A percentile compares a stretch with the other conserved stretches of the same genome.
phyloP scores from a whole-genome alignment of 2,888 invertebrate genomes.

The Lacanobia wlatinum region DNA sequence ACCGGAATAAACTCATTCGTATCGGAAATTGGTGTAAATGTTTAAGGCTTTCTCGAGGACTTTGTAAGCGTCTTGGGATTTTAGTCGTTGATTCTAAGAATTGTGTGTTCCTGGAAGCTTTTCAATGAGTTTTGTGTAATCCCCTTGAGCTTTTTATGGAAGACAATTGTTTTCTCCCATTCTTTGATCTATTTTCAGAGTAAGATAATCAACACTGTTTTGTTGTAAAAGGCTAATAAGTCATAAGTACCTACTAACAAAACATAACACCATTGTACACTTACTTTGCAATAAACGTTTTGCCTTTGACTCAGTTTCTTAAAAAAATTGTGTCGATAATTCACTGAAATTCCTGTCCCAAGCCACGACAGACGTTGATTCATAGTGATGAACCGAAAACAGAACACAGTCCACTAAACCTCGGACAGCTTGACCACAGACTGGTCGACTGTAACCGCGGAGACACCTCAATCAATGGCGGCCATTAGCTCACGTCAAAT shows the following conservation, averaged over 20 bases:
- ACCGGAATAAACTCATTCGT: conserved; percentile 53
- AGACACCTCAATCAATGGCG: conserved; percentile 62
- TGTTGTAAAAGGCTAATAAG: too few species aligned
- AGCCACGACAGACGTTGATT: conserved; percentile 38
- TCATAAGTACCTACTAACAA: too few species aligned
- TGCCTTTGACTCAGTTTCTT: too few species aligned
- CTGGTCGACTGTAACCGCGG: conserved; percentile 43
- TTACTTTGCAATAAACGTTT: too few species aligned
- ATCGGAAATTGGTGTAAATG: conserved; percentile 50
- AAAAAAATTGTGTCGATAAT: background rate
- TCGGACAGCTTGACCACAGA: conserved; percentile 50
- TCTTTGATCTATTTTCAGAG: background rate
- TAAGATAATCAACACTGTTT: background rate
- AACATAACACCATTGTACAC: too few species aligned
- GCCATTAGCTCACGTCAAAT: conserved; percentile 59
- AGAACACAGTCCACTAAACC: conserved; percentile 18
- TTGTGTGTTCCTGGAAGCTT: conserved; percentile 3
- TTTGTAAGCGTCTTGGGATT: conserved; percentile 47
- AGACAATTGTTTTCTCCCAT: background rate
- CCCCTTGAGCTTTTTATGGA: conserved; percentile 16
- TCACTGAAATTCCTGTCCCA: conserved; percentile 18
- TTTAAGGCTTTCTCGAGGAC: conserved; percentile 23
- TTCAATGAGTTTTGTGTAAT: conserved; percentile 19
- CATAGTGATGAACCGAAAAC: conserved; percentile 33
- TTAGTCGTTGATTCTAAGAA: conserved; percentile 17